Percentiles rank a stretch among this genome's conserved stretches.
phyloP scores from a whole-genome alignment of 2,113 vertebrate species.

The Noctilio leporinus region DNA sequence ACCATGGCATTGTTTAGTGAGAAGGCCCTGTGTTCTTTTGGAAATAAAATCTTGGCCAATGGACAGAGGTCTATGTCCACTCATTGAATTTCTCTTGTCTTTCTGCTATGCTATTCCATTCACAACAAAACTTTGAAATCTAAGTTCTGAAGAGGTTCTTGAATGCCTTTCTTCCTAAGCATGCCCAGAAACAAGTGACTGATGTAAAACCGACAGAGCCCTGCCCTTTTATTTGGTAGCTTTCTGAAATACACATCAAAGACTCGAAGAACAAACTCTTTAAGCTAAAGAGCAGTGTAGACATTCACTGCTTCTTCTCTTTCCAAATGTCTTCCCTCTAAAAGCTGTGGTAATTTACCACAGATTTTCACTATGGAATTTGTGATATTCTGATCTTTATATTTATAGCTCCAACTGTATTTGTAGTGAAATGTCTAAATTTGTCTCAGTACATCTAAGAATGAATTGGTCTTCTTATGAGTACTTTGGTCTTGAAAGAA shows the following conservation, averaged over 20 bases:
- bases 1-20: conserved; percentile 63
- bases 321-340: background rate
- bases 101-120: conserved; percentile 63
- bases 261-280: conserved; percentile 57
- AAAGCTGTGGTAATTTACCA: conserved; percentile 56
- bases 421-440: conserved; percentile 57
- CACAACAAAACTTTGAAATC: conserved; percentile 71
- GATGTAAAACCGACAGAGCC: conserved; percentile 47
- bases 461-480: conserved; percentile 33
- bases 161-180: conserved; percentile 48
- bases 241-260: conserved; percentile 64
- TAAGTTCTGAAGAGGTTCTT: conserved; percentile 72
- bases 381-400: conserved; percentile 48
- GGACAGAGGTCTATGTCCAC: conserved; percentile 67
- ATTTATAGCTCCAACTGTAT: conserved; percentile 51
- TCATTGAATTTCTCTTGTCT: conserved; percentile 72
- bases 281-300: conserved; percentile 8
- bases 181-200: conserved; percentile 67
- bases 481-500: conserved; percentile 16
- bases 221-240: conserved; percentile 54
- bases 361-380: conserved; percentile 49
- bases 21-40: conserved; percentile 68
- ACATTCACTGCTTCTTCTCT: conserved; percentile 30
- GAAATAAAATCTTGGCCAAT: conserved; percentile 74
- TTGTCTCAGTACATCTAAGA: conserved; percentile 43